Conservation (phyloP, 2,888 invertebrate genomes). For the Acanthoscelides obtectus region DNA sequence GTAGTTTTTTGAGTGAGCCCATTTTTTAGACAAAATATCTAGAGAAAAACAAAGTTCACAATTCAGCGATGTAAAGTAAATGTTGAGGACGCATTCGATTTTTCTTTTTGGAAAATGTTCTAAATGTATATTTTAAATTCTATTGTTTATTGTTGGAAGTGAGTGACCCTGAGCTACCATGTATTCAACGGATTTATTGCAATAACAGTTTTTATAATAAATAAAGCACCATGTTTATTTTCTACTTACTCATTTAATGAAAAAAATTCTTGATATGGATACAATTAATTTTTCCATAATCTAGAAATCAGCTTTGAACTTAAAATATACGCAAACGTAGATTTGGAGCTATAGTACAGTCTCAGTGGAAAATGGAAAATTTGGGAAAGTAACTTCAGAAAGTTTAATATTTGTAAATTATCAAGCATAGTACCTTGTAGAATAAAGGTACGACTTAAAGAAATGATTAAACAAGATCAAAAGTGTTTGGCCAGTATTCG, state of each 20-base stretch:
- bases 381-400: too few relatives aligned
- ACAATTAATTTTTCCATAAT: neutral
- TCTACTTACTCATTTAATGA: constrained; percentile 2
- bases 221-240: constrained; percentile 12
- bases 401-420: neutral
- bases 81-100: neutral
- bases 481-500: too few relatives aligned
- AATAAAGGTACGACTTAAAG: too few relatives aligned
- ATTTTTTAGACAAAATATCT: too few relatives aligned
- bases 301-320: neutral
- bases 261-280: neutral
- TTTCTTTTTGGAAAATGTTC: neutral
- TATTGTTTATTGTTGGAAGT: constrained; percentile 49
- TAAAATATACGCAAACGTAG: neutral
- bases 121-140: constrained; percentile 18
- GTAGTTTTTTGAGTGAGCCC: too few relatives aligned
- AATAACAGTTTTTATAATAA: neutral
- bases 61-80: neutral
- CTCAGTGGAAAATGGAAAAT: too few relatives aligned
- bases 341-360: neutral
- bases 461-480: too few relatives aligned
- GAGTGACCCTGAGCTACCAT: constrained; percentile 50
- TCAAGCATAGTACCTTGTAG: too few relatives aligned
- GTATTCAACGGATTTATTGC: constrained; percentile 11
- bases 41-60: neutral